Base-by-base conservation (phyloP, 2,888 invertebrate genomes). In the Amiota minor region DNA sequence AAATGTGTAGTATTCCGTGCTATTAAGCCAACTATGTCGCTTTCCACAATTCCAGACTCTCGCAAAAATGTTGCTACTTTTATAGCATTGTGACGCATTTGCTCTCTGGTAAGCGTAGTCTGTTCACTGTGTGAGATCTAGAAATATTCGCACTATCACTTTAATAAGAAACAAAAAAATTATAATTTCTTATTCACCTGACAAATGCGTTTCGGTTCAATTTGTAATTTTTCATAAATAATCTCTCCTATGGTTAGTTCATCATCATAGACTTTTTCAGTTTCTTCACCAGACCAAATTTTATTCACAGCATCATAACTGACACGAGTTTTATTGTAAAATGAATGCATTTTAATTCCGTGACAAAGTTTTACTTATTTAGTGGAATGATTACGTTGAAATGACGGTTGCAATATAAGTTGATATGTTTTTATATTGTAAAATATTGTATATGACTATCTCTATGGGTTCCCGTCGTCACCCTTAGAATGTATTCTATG, bases 1-100 rank as follows among this genome's bases (percentile, higher is more conserved):
- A 85, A 47, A 45, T 77, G 70, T 9, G 79, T 78, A 8, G 79
- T 76, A 69, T 85, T 84, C 8, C 75, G 71, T 0, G 79, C 81
- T 8, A 82, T 73, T 12, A 84, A 74, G 9, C 83, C 83, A 20
- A 83, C 76, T 35, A 83, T 73, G 71, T 85, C 83, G 9, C 78
- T 74, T 50, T 81, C 79, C 0, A 70, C 16, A 10, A 83, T 67
- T 1, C 78, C 81, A 11, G 72, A 14, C 6, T 64, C 55, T 2
- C 69, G 65, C 53, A 80, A 50, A 50, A 76, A 73, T 50, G 75
- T 75, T 45, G 80, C 80, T 12, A 81, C 59, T 0, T 75, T 74
- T 64, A 78, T 75, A 16, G 74, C n/a, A 47, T 76, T 76, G 18
- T 12, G 18, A 0, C 73, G 59, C 9, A 77, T 53, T 49, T 77